Conservation (phyloP, 2,888 invertebrate species). For the Lasius fuliginosus region DNA sequence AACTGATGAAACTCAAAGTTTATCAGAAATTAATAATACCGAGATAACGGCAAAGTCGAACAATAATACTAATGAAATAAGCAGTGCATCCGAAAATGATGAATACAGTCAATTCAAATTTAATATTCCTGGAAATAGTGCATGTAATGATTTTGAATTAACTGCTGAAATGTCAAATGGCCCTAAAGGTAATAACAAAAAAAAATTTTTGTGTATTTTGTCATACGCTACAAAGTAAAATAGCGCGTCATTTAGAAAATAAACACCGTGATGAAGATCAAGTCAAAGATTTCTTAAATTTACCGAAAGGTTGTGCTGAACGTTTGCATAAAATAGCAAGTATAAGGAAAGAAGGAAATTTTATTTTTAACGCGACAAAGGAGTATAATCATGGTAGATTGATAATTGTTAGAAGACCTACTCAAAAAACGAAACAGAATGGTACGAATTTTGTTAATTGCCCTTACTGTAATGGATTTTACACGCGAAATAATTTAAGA, state of each 20-base stretch:
- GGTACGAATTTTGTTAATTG: background rate
- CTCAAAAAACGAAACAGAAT: background rate
- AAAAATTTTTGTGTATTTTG: conserved; percentile 15
- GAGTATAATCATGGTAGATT: background rate
- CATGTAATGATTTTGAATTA: background rate
- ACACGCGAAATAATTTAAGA: conserved; percentile 6
- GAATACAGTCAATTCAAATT: background rate
- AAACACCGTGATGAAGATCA: no score
- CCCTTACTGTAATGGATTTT: conserved; percentile 1
- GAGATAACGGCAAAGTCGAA: background rate
- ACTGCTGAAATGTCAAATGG: background rate
- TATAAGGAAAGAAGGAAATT: no score
- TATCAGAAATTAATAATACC: conserved; percentile 3
- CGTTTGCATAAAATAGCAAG: no score
- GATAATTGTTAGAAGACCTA: background rate
- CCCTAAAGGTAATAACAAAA: background rate
- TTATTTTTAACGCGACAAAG: background rate
- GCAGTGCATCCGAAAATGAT: background rate
- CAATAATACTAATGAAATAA: background rate
- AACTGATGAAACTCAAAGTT: conserved; percentile 1
- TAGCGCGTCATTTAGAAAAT: background rate
- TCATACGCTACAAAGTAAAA: conserved; percentile 1
- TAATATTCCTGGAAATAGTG: conserved; percentile 10
- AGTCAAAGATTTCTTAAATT: no score
- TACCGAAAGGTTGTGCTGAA: no score